Conservation (phyloP, 1,140 invertebrate genomes). For the Phocides pigmalion region DNA sequence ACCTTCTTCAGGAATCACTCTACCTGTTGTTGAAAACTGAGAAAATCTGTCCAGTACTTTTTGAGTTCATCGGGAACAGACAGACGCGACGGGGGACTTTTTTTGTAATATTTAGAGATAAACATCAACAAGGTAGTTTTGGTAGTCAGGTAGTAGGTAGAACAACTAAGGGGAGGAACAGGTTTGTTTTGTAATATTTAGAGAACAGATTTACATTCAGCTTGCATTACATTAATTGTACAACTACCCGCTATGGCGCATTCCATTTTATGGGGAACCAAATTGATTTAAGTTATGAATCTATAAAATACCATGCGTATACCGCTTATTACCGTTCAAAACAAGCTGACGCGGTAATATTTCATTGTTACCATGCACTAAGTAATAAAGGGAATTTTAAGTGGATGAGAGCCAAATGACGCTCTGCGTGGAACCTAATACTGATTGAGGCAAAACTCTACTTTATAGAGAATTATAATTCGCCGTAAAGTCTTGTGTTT, state of each 20-base stretch:
- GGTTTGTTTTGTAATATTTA: too few species aligned
- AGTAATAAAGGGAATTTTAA: conserved; percentile 34
- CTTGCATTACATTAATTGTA: neutral
- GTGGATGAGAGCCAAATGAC: conserved; percentile 26
- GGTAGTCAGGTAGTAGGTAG: too few species aligned
- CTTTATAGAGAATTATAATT: neutral
- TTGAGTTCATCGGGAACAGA: too few species aligned
- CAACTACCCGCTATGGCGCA: neutral
- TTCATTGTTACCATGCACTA: conserved; percentile 12
- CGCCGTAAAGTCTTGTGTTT: too few species aligned
- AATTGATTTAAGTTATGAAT: conserved; percentile 17
- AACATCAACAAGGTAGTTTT: too few species aligned
- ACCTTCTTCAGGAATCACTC: too few species aligned
- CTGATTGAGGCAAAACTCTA: neutral
- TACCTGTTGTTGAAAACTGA: too few species aligned
- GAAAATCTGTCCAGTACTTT: too few species aligned
- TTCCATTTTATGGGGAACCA: conserved; percentile 3
- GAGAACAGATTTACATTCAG: neutral
- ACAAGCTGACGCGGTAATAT: conserved; percentile 17
- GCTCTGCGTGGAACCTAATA: conserved; percentile 2
- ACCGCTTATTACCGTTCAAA: conserved; percentile 21
- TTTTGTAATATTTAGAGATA: too few species aligned
- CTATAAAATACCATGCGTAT: conserved; percentile 12
- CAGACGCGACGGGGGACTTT: too few species aligned
- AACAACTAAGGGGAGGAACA: too few species aligned